Base-by-base conservation (phyloP, 2,888 invertebrate genomes). In the Phanerotoma sp. region DNA sequence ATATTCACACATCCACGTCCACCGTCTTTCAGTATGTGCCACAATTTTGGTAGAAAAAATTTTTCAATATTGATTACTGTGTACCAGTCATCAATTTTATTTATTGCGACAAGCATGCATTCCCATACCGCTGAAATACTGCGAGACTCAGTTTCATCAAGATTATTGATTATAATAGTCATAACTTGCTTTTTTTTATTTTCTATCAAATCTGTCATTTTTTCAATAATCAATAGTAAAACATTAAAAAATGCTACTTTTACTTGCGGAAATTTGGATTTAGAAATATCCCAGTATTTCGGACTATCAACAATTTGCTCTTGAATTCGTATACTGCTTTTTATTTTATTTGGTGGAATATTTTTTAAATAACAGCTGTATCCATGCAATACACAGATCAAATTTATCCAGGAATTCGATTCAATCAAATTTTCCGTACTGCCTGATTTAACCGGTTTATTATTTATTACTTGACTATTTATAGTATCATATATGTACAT, bases 101-200 rank as follows among this genome's bases (percentile, higher is more conserved):
- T 79, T 63, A 87, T 80, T 44, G 84, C 74, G 32, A 85, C 77
- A 40, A 93, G 78, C 57, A 86, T 80, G 51, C 87, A 85, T 66
- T 88, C 87, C 93, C 93, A 94, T 20, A 89, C 82, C 58, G 83
- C 79, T 0, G 85, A 81, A 46, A 87, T 79, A 21, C 88, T 83
- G 18, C 80, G 73, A 3, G 87, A 84, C 69, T 91, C 89, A 16
- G 79, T 80, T 69, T 89, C 88, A 71, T 88, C 86, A 44, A 91
- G 78, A 67, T 82, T 84, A 47, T 80, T 79, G 66, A 91, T 83
- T 33, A 86, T 82, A 13, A 82, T 75, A 2, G 81, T 80, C 28
- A 84, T 77, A 0, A 86, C 70, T 63, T 84, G 83, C 53, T 78
- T 76, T 33, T 84, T 84, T 66, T 84, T 81, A 42, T 78, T 73